Conservation (phyloP, 2,113 vertebrate species). For the Calyptommatus sinebrachiatus region DNA sequence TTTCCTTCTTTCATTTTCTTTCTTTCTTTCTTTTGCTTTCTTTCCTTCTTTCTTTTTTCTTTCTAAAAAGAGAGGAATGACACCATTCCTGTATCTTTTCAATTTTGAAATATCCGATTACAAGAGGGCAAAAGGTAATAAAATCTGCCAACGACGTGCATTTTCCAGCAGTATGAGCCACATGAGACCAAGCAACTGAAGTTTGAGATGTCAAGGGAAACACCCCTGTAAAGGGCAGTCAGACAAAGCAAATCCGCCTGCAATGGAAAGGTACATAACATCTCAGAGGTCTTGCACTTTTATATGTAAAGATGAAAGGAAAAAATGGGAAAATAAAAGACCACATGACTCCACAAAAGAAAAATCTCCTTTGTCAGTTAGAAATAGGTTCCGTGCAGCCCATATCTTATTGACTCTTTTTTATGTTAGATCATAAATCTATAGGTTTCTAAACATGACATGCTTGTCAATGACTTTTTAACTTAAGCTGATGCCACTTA, state of each 20-base stretch:
- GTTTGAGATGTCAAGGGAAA: constrained; percentile 12
- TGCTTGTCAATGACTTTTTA: too few relatives aligned
- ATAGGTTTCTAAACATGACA: too few relatives aligned
- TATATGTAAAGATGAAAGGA: rapidly evolving
- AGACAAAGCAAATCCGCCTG: constrained; percentile 7
- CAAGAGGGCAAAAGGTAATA: too few relatives aligned
- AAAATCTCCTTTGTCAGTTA: background rate
- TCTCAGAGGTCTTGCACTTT: background rate
- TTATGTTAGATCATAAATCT: background rate
- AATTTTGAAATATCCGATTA: background rate
- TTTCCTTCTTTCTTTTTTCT: background rate
- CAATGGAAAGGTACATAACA: background rate
- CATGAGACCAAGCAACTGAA: background rate
- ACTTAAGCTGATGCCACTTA: too few relatives aligned
- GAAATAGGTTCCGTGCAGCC: too few relatives aligned
- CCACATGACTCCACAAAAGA: background rate
- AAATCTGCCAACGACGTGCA: background rate
- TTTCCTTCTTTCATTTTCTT: too few relatives aligned
- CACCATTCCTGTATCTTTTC: background rate
- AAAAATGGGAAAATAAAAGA: background rate
- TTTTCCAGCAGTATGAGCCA: constrained; percentile 1
- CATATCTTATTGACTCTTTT: background rate
- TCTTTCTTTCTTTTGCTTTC: too few relatives aligned
- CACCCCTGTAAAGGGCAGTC: background rate
- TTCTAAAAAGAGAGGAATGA: background rate